Conservation (phyloP, 2,888 invertebrate species). For the Hipparchia sbordonii region DNA sequence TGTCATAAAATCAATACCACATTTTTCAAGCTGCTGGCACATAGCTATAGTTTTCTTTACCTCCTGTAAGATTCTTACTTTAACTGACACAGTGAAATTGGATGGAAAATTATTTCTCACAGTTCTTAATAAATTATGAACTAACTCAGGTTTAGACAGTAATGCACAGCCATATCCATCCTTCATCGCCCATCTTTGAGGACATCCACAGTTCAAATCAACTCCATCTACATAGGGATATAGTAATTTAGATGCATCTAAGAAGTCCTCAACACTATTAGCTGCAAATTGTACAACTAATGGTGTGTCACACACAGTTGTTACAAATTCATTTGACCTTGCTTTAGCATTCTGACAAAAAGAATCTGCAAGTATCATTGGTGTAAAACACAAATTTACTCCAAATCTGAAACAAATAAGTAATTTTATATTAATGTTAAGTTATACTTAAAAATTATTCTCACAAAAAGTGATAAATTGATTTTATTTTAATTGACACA, state of each 20-base stretch:
- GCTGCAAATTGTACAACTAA: slow-evolving; percentile 98
- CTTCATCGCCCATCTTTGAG: slow-evolving; percentile 96
- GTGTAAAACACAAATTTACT: slow-evolving; percentile 95
- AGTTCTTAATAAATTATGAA: slow-evolving; percentile 90
- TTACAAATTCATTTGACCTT: slow-evolving; percentile 91
- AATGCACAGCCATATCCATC: slow-evolving; percentile 95
- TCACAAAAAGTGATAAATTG: no score
- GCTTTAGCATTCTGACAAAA: slow-evolving; percentile 95
- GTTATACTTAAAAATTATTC: no score
- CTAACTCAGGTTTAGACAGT: slow-evolving; percentile 90
- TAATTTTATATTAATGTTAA: neutral
- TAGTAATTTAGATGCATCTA: slow-evolving; percentile 92
- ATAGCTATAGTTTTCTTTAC: slow-evolving; percentile 88
- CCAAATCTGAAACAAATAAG: slow-evolving; percentile 84
- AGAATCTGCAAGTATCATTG: slow-evolving; percentile 98
- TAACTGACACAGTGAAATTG: slow-evolving; percentile 94
- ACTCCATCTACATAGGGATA: slow-evolving; percentile 94
- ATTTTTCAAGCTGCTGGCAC: slow-evolving; percentile 90
- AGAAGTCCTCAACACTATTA: slow-evolving; percentile 91
- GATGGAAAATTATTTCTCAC: slow-evolving; percentile 88
- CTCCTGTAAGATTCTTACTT: slow-evolving; percentile 92
- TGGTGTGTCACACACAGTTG: slow-evolving; percentile 89
- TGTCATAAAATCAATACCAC: slow-evolving; percentile 94
- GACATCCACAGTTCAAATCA: slow-evolving; percentile 98
- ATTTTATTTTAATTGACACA: no score